A percentile compares a stretch with the other conserved stretches of the same genome.
Evolutionary conservation across 2,113 vertebrate genomes (phyloP).

Genomic region (Brachirus orientalis): DNA sequence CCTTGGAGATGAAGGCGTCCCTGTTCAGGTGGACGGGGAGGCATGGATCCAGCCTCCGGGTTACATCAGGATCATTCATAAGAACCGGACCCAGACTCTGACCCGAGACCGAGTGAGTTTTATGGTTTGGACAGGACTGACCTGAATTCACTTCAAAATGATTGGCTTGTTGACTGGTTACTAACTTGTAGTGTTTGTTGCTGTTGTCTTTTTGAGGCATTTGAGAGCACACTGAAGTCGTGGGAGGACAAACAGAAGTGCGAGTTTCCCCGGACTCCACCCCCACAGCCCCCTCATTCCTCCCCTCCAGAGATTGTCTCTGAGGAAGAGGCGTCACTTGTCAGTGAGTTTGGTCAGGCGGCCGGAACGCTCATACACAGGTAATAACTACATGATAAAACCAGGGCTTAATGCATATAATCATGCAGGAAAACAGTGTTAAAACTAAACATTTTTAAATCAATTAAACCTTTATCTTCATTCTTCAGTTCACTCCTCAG

Average conservation of each 20-base stretch:
- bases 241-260: conserved; percentile 99
- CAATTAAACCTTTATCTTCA: too few relatives aligned
- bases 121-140: not conserved
- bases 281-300: conserved; percentile 76
- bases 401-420: too few relatives aligned
- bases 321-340: conserved; percentile 89
- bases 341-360: conserved; percentile 91
- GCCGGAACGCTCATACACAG: conserved; percentile 94
- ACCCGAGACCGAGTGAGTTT: conserved; percentile 91
- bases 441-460: too few relatives aligned
- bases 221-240: conserved; percentile 96
- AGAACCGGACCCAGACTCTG: conserved; percentile 96
- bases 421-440: too few relatives aligned
- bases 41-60: conserved; percentile 97
- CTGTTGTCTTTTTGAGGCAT: conserved; percentile 82
- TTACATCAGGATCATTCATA: conserved; percentile 95
- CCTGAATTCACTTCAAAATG: not conserved
- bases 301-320: conserved; percentile 90
- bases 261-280: conserved; percentile 85
- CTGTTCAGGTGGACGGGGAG: conserved; percentile 98
- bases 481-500: too few relatives aligned
- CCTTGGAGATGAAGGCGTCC: conserved; percentile 95
- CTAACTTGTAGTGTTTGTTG: not conserved
- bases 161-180: too few relatives aligned
- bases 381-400: too few relatives aligned